These are phyloP conservation scores for Engraulis encrasicolus DNA, from an alignment of 2,113 vertebrate species.

Conservation along the genomic window DNA sequence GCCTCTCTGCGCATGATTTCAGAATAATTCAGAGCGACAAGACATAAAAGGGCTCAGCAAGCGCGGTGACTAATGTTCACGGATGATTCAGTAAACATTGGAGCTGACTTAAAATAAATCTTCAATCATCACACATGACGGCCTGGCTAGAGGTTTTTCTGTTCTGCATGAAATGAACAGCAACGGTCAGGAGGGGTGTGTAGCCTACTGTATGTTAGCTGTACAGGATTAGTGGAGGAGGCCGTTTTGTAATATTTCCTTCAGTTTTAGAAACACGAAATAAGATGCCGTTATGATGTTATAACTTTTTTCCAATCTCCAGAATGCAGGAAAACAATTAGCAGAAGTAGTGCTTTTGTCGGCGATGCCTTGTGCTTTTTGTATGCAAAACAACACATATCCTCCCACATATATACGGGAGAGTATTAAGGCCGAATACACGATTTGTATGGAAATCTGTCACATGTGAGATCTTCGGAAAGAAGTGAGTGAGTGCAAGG, in stretches of 20 bases:
- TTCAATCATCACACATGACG: neutral
- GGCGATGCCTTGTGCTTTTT: neutral
- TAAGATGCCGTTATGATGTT: neutral
- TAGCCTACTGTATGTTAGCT: neutral
- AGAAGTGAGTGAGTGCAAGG: neutral
- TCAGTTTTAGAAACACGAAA: neutral
- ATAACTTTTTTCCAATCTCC: no score
- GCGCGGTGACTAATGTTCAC: neutral
- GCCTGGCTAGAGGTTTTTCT: neutral
- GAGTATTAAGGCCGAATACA: neutral
- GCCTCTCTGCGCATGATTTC: neutral
- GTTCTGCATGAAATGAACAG: neutral
- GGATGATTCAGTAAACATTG: neutral
- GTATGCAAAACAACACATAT: neutral
- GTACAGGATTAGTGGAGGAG: neutral
- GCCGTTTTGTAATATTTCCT: neutral
- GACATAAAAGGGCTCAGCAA: neutral
- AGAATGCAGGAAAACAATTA: neutral
- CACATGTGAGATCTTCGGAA: neutral
- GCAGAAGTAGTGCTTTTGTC: neutral
- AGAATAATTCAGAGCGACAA: neutral
- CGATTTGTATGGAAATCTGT: conserved; percentile 4
- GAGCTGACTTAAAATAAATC: neutral
- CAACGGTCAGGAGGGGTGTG: neutral
- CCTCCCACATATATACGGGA: neutral